Evolutionary conservation across 2,113 vertebrate species (phyloP), one percentile per base, ranked within the genome.

Genomic region (Cebidichthys violaceus): DNA sequence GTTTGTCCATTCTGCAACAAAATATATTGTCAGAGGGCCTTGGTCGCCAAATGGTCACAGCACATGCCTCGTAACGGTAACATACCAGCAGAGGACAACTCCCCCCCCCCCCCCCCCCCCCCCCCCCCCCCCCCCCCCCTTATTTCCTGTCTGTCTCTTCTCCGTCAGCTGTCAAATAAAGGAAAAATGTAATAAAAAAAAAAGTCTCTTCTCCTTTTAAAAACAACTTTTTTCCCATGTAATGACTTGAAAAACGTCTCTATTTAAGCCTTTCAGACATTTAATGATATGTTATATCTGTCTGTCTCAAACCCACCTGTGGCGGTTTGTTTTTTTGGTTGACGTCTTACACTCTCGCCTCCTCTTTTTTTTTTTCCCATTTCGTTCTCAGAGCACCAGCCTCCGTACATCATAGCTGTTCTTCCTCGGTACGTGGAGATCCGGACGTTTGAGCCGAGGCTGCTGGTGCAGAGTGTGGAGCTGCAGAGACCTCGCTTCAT

Each of bases 401-500:
- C 97, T 76, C 98, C 98, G 0, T 99, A 99, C 92, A 99, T 99
- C 92, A 96, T 99, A 10, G 97, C 98, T 0, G 98, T 99, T 68
- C 94, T 99, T 76, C 98, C 98, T 0, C 95, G 98, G 0, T 98
- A 98, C 0, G 98, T 99, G 89, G 98, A 99, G 94, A 98, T 99
- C 87, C 96, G 98, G 59, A 99, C 98, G 0, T 96, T 99, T 1
- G 97, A 99, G 33, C 98, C 98, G 0, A 94, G 98, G 64, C 95
- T 99, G 85, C 94, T 99, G 87, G 98, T 99, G 41, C 98, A 99
- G 96, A 99, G 97, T 13, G 97, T 98, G 50, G 98, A 99, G 92
- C 91, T 99, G 81, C 98, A 99, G 86, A 97, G 97, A 29, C 98
- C 98, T 0, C 97, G 98, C 31, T 99, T 99, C 93, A 97, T 99